Evolutionary conservation across 2,888 invertebrate species (phyloP).

Genomic region (Cremastobaeus sp.): DNA sequence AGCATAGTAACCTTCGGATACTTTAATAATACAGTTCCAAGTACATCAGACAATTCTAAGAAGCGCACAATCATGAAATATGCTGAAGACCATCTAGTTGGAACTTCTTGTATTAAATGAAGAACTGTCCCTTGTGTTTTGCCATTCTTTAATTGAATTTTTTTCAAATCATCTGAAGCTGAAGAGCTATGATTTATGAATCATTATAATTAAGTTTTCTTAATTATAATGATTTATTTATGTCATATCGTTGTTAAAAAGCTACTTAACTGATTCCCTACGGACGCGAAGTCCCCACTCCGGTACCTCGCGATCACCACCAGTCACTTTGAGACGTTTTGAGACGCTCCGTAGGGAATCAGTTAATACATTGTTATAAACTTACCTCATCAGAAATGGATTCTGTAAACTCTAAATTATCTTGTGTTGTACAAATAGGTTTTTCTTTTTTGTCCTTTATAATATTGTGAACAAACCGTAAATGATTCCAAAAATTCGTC

Average conservation of each 20-base stretch:
- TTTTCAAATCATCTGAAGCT: slow-evolving; percentile 32
- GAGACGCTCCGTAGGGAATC: no score
- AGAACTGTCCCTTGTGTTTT: slow-evolving; percentile 30
- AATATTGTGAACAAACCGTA: neutral
- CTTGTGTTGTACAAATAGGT: neutral
- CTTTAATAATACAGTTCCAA: slow-evolving; percentile 15
- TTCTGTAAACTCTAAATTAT: neutral
- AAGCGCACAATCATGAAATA: slow-evolving; percentile 43
- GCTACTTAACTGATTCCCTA: no score
- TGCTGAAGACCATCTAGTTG: slow-evolving; percentile 38
- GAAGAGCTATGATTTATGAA: slow-evolving; percentile 21
- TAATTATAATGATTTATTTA: no score
- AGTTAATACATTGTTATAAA: no score
- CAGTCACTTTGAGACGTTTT: no score
- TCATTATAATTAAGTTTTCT: no score
- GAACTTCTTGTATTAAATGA: slow-evolving; percentile 33
- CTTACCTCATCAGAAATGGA: neutral
- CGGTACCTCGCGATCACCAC: no score
- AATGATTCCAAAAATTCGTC: slow-evolving; percentile 19
- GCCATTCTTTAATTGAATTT: slow-evolving; percentile 30
- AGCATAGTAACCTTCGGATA: slow-evolving; percentile 22
- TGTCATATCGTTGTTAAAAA: no score
- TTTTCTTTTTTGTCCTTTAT: neutral
- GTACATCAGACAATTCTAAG: slow-evolving; percentile 18
- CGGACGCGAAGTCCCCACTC: no score